phyloP scores from a whole-genome alignment of 2,888 invertebrate genomes.

The Koerneria pararmatus region DNA sequence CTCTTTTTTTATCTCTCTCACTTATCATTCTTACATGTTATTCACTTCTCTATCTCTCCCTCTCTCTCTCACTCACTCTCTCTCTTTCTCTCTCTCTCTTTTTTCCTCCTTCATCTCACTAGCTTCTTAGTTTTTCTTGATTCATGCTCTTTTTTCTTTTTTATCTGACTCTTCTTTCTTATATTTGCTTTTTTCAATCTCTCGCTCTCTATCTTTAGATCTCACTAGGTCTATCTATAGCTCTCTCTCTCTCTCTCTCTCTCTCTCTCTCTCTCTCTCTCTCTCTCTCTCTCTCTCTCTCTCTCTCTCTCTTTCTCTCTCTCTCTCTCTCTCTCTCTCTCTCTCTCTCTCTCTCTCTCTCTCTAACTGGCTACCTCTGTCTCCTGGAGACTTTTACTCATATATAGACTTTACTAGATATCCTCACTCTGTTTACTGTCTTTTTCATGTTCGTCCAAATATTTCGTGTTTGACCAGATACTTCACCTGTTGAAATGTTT shows the following conservation, averaged over 20 bases:
- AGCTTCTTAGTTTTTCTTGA: not conserved
- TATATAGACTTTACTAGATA: too few relatives aligned
- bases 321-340: too few relatives aligned
- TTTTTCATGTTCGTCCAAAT: too few relatives aligned
- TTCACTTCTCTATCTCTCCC: not conserved
- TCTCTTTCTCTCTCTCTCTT: not conserved
- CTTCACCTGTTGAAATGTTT: too few relatives aligned
- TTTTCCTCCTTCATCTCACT: not conserved
- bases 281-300: constrained; percentile 2
- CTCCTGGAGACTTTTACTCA: too few relatives aligned
- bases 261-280: constrained; percentile 2
- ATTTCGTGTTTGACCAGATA: too few relatives aligned
- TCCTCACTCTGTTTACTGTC: too few relatives aligned
- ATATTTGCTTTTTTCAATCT: not conserved
- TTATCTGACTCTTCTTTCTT: not conserved
- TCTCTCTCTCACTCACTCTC: not conserved
- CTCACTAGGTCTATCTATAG: not conserved
- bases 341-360: too few relatives aligned
- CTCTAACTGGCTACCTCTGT: too few relatives aligned
- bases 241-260: not conserved
- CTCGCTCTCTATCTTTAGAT: not conserved
- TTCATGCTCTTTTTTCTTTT: not conserved
- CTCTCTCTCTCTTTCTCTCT: not conserved
- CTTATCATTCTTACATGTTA: not conserved
- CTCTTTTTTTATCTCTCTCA: not conserved